phyloP scores from a whole-genome alignment of 1,140 invertebrate genomes.

The Mesaphorura yosii region DNA sequence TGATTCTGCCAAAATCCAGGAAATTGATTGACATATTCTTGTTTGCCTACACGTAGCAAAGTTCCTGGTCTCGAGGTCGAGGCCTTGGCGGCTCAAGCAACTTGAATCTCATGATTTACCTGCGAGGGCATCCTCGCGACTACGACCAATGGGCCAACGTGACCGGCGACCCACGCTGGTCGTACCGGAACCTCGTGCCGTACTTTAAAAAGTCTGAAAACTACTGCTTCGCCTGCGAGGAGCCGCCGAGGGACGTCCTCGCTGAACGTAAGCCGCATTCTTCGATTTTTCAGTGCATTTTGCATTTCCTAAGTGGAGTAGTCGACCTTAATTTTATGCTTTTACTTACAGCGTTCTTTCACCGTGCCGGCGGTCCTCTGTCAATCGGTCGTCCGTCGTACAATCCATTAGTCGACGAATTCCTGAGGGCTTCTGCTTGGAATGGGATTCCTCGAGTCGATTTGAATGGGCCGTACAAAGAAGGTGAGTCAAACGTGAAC shows the following conservation, averaged over 20 bases:
- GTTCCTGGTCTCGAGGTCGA: slow-evolving; percentile 40
- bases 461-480: slow-evolving; percentile 22
- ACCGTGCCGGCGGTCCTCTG: slow-evolving; percentile 21
- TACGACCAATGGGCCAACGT: slow-evolving; percentile 28
- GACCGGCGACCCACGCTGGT: slow-evolving; percentile 33
- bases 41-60: no score
- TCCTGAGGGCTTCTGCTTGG: slow-evolving; percentile 24
- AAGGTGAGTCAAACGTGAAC: no score
- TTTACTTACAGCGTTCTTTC: slow-evolving; percentile 20
- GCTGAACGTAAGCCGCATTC: slow-evolving; percentile 19
- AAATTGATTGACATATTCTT: not conserved
- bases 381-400: slow-evolving; percentile 25
- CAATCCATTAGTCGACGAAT: slow-evolving; percentile 26
- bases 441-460: slow-evolving; percentile 29
- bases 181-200: slow-evolving; percentile 43
- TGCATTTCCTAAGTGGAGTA: not conserved
- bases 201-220: slow-evolving; percentile 44
- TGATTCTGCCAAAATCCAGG: not conserved
- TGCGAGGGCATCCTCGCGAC: slow-evolving; percentile 30
- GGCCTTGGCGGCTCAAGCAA: slow-evolving; percentile 44
- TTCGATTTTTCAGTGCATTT: not conserved
- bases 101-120: slow-evolving; percentile 49
- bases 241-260: slow-evolving; percentile 22
- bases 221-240: slow-evolving; percentile 29
- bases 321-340: not conserved